Evolutionary conservation across 2,113 vertebrate genomes (phyloP), one percentile per base, ranked within the genome.

Genomic region (Crotophaga sulcirostris): DNA sequence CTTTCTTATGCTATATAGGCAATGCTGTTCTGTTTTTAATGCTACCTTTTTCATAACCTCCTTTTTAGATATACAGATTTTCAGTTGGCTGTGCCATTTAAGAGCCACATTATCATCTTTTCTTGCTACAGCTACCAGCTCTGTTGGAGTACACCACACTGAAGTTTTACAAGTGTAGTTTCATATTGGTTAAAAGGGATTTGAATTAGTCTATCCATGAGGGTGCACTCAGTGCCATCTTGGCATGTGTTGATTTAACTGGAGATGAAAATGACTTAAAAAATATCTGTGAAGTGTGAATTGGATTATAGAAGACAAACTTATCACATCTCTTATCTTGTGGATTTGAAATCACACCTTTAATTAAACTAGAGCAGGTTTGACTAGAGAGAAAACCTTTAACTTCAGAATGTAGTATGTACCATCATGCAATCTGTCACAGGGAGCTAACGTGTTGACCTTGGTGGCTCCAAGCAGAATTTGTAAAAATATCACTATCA

Each of bases 271-370:
- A 91, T 58, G 6, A 69, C n/a, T 80, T 51, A 1, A 89, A 91
- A 93, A 81, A 82, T 60, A 3, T 26, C 69, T 60, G 1, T 62
- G n/a, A 91, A 84, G 54, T 49, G n/a, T 60, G 54, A 82, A 75
- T 7, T 64, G 69, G 76, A 91, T 84, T 79, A 75, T n/a, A 56
- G 49, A 56, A 66, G 69, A 54, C 29, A 90, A 91, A 90, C 3
- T 76, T 85, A 64, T 12, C 26, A 26, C 18, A 38, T 52, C 52
- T 56, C 52, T 74, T 54, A 26, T 89, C 80, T 58, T 68, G 31
- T 68, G 45, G 44, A 94, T 40, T 31, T 62, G 67, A 92, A 94
- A 82, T 93, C 49, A 62, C 23, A 62, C 54, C 54, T 95, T 94
- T 82, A 89, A 72, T 91, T 89, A 89, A 94, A 76, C 7, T 31